phyloP scores from a whole-genome alignment of 2,888 invertebrate species.

The Tenthredo notha region DNA sequence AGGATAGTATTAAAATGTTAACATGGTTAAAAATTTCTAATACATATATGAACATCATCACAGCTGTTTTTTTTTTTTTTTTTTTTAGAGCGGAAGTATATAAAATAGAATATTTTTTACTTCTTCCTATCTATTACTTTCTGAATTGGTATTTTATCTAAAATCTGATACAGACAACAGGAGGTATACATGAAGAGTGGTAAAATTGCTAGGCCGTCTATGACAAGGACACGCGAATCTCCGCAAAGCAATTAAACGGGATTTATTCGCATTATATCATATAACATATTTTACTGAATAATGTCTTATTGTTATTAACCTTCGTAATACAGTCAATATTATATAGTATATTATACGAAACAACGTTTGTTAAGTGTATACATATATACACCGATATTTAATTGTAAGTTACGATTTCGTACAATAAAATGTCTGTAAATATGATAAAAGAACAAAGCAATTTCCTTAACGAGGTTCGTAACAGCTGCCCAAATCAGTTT shows the following conservation, averaged over 20 bases:
- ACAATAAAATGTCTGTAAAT: constrained; percentile 23
- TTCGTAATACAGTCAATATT: too few relatives aligned
- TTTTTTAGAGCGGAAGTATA: too few relatives aligned
- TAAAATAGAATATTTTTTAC: too few relatives aligned
- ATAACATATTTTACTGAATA: too few relatives aligned
- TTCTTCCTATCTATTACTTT: too few relatives aligned
- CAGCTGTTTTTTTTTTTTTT: too few relatives aligned
- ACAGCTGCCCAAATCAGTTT: constrained; percentile 33
- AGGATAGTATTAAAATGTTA: too few relatives aligned
- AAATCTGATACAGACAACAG: too few relatives aligned
- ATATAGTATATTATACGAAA: neutral
- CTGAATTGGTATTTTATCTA: too few relatives aligned
- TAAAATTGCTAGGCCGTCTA: neutral
- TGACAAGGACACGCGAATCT: constrained; percentile 22
- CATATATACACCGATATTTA: neutral
- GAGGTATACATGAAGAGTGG: neutral
- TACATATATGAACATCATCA: too few relatives aligned
- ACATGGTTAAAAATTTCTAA: too few relatives aligned
- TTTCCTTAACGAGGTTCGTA: constrained; percentile 30
- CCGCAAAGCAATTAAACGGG: neutral
- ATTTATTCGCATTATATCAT: neutral
- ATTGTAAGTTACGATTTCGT: neutral
- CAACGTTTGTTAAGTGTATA: neutral
- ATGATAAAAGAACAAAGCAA: neutral
- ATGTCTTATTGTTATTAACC: too few relatives aligned